A percentile compares a stretch with the other conserved stretches of the same genome.
Evolutionary conservation across 2,113 vertebrate genomes (phyloP).

Genomic region (Miniopterus natalensis): DNA sequence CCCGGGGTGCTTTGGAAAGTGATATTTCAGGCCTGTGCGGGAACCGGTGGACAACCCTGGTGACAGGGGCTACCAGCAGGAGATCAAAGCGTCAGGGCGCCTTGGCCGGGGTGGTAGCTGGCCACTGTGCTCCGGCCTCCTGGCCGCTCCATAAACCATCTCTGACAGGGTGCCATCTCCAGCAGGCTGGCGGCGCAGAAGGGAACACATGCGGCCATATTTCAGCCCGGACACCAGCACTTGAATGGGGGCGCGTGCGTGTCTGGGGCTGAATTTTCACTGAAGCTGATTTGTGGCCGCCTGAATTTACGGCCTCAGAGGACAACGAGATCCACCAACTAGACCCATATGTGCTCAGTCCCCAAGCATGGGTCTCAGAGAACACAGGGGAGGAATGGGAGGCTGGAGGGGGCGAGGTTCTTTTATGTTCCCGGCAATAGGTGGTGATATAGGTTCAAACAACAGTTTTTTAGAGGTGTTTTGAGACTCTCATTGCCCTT

Average conservation of each 20-base stretch:
- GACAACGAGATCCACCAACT: conserved; percentile 20
- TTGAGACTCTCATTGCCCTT: background rate
- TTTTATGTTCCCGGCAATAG: background rate
- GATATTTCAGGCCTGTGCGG: background rate
- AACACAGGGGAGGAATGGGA: background rate
- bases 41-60: background rate
- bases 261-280: conserved; percentile 66
- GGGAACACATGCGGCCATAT: conserved; percentile 63
- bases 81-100: conserved; percentile 58
- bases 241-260: conserved; percentile 51
- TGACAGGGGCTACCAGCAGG: background rate
- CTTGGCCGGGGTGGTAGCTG: conserved; percentile 28
- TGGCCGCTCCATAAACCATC: conserved; percentile 43
- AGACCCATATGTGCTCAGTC: conserved; percentile 74
- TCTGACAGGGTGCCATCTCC: conserved; percentile 75
- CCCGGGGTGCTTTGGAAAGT: background rate
- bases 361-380: background rate
- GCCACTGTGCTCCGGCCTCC: conserved; percentile 63
- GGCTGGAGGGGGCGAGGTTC: background rate
- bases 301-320: conserved; percentile 71
- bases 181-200: background rate
- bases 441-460: background rate
- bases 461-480: background rate
- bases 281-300: conserved; percentile 71
- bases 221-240: conserved; percentile 67